Evolutionary conservation across 2,113 vertebrate genomes (phyloP).

Genomic region (Eulacestoma nigropectus): DNA sequence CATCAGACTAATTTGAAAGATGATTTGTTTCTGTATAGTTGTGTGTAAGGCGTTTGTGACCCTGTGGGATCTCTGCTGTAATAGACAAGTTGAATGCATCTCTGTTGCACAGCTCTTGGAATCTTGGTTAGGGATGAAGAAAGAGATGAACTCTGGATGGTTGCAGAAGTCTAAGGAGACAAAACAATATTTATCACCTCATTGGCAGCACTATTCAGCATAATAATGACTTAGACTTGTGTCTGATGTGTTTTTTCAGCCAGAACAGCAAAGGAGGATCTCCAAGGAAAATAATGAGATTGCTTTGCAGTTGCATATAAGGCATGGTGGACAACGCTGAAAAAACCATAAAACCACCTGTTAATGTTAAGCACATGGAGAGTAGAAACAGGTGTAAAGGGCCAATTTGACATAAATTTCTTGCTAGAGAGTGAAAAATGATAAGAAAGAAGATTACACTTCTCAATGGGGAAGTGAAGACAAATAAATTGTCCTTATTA

Average conservation of each 20-base stretch:
- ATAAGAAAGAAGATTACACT: background rate
- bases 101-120: background rate
- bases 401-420: background rate
- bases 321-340: background rate
- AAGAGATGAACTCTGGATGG: background rate
- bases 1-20: background rate
- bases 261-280: background rate
- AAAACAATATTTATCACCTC: background rate
- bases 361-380: background rate
- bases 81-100: background rate
- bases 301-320: background rate
- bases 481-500: background rate
- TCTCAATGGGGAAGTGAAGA: background rate
- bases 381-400: background rate
- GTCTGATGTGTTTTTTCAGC: background rate
- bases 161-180: background rate
- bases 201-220: background rate
- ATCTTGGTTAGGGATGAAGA: background rate
- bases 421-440: background rate
- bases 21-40: background rate
- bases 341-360: background rate
- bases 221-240: background rate
- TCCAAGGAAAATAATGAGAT: background rate
- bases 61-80: background rate
- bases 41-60: background rate